phyloP scores from a whole-genome alignment of 2,113 vertebrate species.

The Acanthisitta chloris region DNA sequence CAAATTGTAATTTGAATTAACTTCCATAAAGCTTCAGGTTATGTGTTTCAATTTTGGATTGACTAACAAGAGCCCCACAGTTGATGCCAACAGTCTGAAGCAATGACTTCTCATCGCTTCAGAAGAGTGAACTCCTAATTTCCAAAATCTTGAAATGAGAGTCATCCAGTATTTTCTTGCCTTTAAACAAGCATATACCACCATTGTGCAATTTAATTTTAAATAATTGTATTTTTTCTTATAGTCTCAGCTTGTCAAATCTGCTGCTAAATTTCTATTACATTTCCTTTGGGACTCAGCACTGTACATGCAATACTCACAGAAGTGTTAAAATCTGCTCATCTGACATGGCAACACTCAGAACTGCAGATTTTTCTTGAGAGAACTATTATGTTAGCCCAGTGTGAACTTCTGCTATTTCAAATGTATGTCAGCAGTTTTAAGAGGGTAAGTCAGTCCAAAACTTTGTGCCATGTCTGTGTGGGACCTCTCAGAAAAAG shows the following conservation, averaged over 20 bases:
- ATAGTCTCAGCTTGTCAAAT: neutral
- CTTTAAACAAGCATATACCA: neutral
- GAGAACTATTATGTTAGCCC: neutral
- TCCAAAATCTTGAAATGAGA: neutral
- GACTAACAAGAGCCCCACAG: neutral
- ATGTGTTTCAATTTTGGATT: neutral
- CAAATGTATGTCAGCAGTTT: neutral
- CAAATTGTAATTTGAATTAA: neutral
- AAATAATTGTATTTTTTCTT: neutral
- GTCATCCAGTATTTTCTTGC: neutral
- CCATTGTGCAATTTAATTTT: neutral
- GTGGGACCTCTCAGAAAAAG: neutral
- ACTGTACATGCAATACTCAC: neutral
- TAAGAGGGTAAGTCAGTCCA: neutral
- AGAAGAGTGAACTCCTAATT: neutral
- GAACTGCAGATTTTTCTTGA: neutral
- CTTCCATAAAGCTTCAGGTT: neutral
- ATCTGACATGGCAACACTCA: neutral
- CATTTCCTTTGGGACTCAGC: neutral
- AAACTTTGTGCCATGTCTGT: accelerated
- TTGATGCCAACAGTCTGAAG: neutral
- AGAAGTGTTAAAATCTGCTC: neutral
- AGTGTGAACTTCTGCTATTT: neutral
- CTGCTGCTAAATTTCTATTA: neutral
- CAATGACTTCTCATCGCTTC: neutral